Evolutionary conservation across 2,113 vertebrate genomes (phyloP), one percentile per base, ranked within the genome.

Genomic region (Halichoeres trimaculatus): DNA sequence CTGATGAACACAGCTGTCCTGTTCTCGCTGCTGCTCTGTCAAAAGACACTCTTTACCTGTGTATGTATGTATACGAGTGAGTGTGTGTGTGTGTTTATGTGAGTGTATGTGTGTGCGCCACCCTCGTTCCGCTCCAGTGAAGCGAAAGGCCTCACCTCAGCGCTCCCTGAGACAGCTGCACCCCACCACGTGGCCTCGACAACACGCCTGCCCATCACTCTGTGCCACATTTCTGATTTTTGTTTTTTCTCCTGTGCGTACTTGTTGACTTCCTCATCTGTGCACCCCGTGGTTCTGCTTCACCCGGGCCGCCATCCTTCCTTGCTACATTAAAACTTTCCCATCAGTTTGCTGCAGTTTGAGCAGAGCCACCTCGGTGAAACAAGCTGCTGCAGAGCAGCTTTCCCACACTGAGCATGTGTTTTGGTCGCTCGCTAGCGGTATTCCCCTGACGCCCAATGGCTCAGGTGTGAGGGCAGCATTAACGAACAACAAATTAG

Each of bases 91-190:
- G 22, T 59, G 57, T 62, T 71, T 55, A 63, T 52, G 68, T 36
- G 70, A 70, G 20, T 69, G 76, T 84, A 74, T 75, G 85, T 83
- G 85, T 36, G 78, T 60, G 78, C 62, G 79, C 78, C 80, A 78
- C 86, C 83, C 88, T 84, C 50, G 84, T 93, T 93, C 88, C 76
- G 92, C 93, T 93, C 85, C 91, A 85, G 38, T 92, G 94, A 89
- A 89, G 90, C 91, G 79, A 89, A 94, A 94, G 92, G 88, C 92
- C 90, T 92, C 93, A 93, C 91, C 92, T 92, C 93, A 93, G 91
- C 85, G 92, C 91, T 92, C 88, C 87, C 85, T 79, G 84, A 93
- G 93, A 94, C 94, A 95, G 93, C 94, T 95, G 94, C 93, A 92
- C 89, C 91, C 92, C 80, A 70, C 88, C 92, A 93, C 92, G 88